Percentiles rank a stretch among this genome's conserved stretches.
Conservation (phyloP, 2,113 vertebrate genomes). For the Charadrius vociferus region DNA sequence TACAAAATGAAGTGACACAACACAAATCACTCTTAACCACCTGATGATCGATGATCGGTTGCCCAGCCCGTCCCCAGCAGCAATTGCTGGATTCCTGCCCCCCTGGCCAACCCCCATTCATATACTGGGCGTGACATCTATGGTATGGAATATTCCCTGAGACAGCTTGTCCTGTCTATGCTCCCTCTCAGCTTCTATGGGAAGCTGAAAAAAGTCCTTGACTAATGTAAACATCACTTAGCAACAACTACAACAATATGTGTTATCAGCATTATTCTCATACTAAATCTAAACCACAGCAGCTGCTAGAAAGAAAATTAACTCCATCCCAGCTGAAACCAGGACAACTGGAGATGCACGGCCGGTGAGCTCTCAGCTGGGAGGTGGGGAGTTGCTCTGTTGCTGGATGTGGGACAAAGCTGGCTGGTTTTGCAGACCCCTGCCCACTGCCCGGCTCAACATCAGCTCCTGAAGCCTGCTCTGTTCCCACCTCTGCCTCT, state of each 20-base stretch:
- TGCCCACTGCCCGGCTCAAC: rapidly evolving
- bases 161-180: neutral
- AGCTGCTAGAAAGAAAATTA: neutral
- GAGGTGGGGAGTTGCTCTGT: neutral
- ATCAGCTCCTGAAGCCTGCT: neutral
- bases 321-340: neutral
- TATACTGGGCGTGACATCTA: neutral
- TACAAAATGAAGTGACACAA: neutral
- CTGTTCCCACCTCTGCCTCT: neutral
- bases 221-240: neutral
- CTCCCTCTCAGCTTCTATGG: neutral
- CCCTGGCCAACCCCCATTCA: neutral
- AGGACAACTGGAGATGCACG: rapidly evolving
- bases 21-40: neutral
- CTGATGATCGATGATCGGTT: neutral
- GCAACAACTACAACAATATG: neutral
- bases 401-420: rapidly evolving
- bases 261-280: neutral
- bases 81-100: neutral
- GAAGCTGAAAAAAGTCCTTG: neutral
- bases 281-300: neutral
- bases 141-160: neutral
- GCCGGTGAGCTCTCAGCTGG: neutral
- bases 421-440: neutral
- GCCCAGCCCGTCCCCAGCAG: neutral